Evolutionary conservation across 2,888 invertebrate genomes (phyloP).

Genomic region (Synergus umbraculus): DNA sequence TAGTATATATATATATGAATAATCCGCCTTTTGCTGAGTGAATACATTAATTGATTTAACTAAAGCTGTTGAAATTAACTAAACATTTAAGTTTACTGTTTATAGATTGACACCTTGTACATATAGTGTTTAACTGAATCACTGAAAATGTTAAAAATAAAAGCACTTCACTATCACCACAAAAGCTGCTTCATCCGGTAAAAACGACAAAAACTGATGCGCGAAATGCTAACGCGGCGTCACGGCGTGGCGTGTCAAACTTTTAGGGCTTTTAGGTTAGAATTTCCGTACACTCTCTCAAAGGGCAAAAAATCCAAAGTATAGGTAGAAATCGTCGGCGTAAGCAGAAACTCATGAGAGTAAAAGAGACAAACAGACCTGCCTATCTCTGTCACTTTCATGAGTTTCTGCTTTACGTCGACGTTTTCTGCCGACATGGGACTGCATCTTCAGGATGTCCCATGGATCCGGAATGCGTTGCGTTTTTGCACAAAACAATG

Average conservation of each 20-base stretch:
- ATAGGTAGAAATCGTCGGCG: too few relatives aligned
- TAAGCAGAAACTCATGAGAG: too few relatives aligned
- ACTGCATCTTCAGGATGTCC: too few relatives aligned
- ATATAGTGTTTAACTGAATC: neutral
- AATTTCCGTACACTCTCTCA: neutral
- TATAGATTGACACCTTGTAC: neutral
- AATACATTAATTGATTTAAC: neutral
- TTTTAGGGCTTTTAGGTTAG: slow-evolving; percentile 1
- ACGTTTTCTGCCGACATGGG: too few relatives aligned
- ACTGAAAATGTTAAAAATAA: neutral
- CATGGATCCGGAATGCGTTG: too few relatives aligned
- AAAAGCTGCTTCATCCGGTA: neutral
- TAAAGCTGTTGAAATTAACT: neutral
- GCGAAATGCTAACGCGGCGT: neutral
- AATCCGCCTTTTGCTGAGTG: neutral
- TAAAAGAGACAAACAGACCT: too few relatives aligned
- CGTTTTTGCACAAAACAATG: too few relatives aligned
- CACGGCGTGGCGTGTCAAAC: neutral
- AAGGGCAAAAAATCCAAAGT: too few relatives aligned
- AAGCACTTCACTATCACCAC: neutral
- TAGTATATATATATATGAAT: neutral
- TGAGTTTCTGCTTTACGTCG: too few relatives aligned
- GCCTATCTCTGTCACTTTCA: too few relatives aligned
- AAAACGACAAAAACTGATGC: too few relatives aligned
- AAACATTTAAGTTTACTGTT: neutral